A percentile compares a stretch with the other conserved stretches of the same genome.
Evolutionary conservation across 2,113 vertebrate species (phyloP).

Genomic region (Garra rufa): DNA sequence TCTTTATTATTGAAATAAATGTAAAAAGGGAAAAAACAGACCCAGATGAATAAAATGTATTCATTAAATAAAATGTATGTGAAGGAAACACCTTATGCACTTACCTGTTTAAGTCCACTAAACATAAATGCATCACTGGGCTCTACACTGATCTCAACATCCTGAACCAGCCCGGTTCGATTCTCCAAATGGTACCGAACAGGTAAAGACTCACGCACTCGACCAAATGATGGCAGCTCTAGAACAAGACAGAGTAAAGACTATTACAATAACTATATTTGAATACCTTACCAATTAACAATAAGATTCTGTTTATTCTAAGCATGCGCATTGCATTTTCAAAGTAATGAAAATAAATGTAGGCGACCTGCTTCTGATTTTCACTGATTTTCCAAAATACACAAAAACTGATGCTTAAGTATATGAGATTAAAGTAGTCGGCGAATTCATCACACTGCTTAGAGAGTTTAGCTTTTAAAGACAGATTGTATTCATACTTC

Average conservation of each 20-base stretch:
- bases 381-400: too few relatives aligned
- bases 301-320: not conserved
- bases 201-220: constrained; percentile 92
- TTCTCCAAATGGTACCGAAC: constrained; percentile 93
- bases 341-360: not conserved
- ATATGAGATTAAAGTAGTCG: not conserved
- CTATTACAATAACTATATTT: not conserved
- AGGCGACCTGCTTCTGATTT: not conserved
- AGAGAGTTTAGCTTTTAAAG: not conserved
- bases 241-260: constrained; percentile 22
- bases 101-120: constrained; percentile 97
- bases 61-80: not conserved
- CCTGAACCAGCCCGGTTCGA: constrained; percentile 89
- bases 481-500: not conserved
- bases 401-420: not conserved
- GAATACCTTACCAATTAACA: not conserved
- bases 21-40: not conserved
- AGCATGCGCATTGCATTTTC: not conserved
- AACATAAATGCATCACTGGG: constrained; percentile 99
- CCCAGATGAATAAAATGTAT: not conserved
- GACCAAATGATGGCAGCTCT: constrained; percentile 93
- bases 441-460: not conserved
- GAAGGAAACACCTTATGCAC: not conserved
- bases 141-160: constrained; percentile 93
- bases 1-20: not conserved